phyloP scores from a whole-genome alignment of 1,140 invertebrate genomes.

The Scylla paramamosain region DNA sequence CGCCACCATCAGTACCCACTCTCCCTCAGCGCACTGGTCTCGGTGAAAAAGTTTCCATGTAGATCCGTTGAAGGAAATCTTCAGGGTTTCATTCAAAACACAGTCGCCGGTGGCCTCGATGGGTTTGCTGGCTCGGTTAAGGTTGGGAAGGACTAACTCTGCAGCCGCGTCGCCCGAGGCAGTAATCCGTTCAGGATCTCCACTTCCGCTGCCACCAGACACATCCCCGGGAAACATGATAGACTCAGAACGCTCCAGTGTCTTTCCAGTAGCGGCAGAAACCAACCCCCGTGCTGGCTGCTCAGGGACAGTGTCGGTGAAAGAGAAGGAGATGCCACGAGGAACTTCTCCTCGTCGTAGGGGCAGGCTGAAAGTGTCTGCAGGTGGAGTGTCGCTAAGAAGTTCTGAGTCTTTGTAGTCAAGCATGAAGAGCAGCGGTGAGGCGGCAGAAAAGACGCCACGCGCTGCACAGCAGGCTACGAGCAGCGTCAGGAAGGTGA shows the following conservation, averaged over 20 bases:
- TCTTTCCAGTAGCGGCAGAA: neutral
- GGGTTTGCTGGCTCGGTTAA: neutral
- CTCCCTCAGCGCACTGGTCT: constrained; percentile 44
- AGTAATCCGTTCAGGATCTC: neutral
- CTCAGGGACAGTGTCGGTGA: neutral
- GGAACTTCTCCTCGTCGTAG: neutral
- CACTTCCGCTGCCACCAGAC: neutral
- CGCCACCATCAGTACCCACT: constrained; percentile 66
- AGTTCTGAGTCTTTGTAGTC: neutral
- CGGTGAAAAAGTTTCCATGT: constrained; percentile 36
- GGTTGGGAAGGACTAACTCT: neutral
- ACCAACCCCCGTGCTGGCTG: neutral
- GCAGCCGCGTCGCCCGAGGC: neutral
- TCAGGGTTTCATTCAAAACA: neutral
- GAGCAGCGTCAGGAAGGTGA: neutral
- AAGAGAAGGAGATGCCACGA: neutral
- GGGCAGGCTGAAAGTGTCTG: neutral
- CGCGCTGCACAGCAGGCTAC: neutral
- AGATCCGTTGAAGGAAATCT: constrained; percentile 26
- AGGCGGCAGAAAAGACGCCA: neutral
- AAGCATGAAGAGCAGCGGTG: neutral
- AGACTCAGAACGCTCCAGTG: neutral
- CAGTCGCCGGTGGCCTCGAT: neutral
- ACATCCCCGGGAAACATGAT: neutral
- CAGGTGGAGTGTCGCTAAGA: neutral